Conservation (phyloP, 2,797 vertebrate genomes). For the Galagoides demidoff region DNA sequence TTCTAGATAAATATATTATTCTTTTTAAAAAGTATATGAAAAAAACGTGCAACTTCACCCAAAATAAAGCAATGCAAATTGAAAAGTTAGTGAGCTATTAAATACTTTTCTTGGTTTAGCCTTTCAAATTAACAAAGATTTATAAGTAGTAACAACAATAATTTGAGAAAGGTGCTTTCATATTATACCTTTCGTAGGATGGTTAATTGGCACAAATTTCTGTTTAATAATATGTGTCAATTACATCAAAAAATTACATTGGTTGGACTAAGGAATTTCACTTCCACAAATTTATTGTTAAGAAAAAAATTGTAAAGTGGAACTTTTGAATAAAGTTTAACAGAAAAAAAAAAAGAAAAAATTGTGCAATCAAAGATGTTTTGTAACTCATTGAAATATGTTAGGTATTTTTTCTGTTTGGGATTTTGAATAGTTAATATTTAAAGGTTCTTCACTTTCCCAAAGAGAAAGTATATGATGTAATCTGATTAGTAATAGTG, state of each 20-base stretch:
- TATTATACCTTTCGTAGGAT: not conserved
- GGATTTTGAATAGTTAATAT: not conserved
- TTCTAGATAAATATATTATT: not conserved
- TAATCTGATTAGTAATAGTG: not conserved
- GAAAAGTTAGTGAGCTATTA: not conserved
- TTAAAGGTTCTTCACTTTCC: not conserved
- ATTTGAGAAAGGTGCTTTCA: not conserved
- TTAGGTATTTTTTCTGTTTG: not conserved
- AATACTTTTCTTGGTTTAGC: not conserved
- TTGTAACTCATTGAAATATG: not conserved
- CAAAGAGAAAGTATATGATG: not conserved
- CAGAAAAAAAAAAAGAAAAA: not conserved
- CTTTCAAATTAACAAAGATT: not conserved
- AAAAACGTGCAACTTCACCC: not conserved
- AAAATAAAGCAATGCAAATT: not conserved
- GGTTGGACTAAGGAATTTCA: not conserved
- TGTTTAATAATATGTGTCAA: not conserved
- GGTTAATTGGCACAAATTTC: not conserved
- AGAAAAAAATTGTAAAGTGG: not conserved
- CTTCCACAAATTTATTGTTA: not conserved
- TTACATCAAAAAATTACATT: not conserved
- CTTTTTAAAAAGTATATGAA: not conserved
- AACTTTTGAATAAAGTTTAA: no score
- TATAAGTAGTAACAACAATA: not conserved
- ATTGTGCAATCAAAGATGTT: not conserved